Evolutionary conservation across 1,140 invertebrate genomes (phyloP).

Genomic region (Meloidogyne chitwoodi): DNA sequence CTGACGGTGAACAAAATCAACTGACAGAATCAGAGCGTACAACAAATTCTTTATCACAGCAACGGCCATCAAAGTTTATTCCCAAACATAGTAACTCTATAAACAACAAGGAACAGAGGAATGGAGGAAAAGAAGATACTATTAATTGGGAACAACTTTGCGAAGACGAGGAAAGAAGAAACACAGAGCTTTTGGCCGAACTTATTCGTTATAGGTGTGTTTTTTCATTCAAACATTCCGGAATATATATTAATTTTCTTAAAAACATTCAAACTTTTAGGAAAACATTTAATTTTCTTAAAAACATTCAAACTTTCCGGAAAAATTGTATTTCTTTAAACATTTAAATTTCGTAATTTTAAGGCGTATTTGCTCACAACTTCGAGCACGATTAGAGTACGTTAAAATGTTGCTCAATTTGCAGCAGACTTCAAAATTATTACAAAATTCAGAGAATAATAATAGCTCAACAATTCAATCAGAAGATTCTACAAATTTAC

Average conservation of each 20-base stretch:
- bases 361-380: slow-evolving; percentile 18
- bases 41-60: slow-evolving; percentile 8
- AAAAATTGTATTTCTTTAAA: not conserved
- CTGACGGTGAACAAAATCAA: slow-evolving; percentile 1
- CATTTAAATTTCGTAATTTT: not conserved
- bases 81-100: not conserved
- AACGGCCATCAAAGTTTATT: not conserved
- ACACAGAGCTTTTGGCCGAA: slow-evolving; percentile 22
- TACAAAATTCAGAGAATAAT: not conserved
- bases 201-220: slow-evolving; percentile 24
- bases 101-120: slow-evolving; percentile 2
- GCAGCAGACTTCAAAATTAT: not conserved
- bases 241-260: not conserved
- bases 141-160: slow-evolving; percentile 2
- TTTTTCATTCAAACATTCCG: not conserved
- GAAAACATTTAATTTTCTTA: not conserved
- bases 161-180: slow-evolving; percentile 17
- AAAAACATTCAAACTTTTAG: not conserved
- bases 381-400: slow-evolving; percentile 37
- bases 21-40: not conserved
- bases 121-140: slow-evolving; percentile 3
- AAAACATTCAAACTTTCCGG: no score
- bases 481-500: not conserved
- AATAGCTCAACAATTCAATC: not conserved
- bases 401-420: slow-evolving; percentile 31